Base-by-base conservation (phyloP, 1,140 invertebrate genomes). In the Drosophila kikkawai region DNA sequence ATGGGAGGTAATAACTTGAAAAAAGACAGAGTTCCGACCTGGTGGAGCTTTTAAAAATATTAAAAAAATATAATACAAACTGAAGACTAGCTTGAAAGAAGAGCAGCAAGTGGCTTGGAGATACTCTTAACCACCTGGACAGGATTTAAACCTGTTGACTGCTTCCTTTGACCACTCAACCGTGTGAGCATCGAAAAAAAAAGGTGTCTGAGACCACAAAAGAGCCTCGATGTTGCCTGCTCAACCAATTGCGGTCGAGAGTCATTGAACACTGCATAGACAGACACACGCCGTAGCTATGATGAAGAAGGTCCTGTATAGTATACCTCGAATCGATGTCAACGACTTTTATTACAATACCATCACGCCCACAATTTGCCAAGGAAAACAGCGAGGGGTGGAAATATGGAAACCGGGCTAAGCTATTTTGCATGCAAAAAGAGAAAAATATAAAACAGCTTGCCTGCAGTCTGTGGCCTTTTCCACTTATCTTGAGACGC, bases 191-290 rank as follows among this genome's bases (percentile, higher is more conserved):
- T 56, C 47, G 55, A 42, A n/a, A 65, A 47, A 55, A 45, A 51
- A 45, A 47, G 48, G 69, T 17, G 53, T 19, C 32, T 37, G 17
- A 26, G 74, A 57, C 75, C 71, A 69, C 56, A 80, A 69, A 82
- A 74, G 76, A 78, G 57, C 68, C 50, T 64, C 47, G 34, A 67
- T 65, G 69, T 53, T 50, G 61, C 36, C 45, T 73, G 53, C 67
- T 75, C 73, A 68, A 61, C 66, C 66, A 79, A 87, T 84, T 81
- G 84, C 84, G 80, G 85, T 88, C 69, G 85, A 88, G 85, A 71
- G 85, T 81, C 84, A 84, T 84, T 79, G 84, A 83, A 70, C 67
- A 80, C 39, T 42, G 37, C 37, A 74, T 41, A 78, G 39, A 75
- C 50, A 60, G 51, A 80, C 45, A 44, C 29, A 44, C 36, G 5